phyloP scores from a whole-genome alignment of 2,888 invertebrate genomes.

The Drosophila neotestacea region DNA sequence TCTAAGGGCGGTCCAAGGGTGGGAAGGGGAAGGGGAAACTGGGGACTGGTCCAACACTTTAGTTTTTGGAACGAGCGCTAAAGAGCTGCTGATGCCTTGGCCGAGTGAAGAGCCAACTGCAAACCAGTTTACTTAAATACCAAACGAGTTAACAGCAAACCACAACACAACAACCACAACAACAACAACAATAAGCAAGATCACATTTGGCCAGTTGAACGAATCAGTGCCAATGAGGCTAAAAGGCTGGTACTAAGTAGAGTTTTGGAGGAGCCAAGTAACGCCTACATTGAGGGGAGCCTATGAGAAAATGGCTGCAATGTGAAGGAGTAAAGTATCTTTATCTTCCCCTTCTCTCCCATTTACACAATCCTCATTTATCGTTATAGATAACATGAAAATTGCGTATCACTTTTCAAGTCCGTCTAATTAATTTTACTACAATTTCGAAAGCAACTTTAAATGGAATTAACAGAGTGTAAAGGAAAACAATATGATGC shows the following conservation, averaged over 20 bases:
- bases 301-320: slow-evolving; percentile 53
- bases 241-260: slow-evolving; percentile 46
- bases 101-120: slow-evolving; percentile 54
- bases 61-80: slow-evolving; percentile 76
- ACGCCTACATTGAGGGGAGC: slow-evolving; percentile 36
- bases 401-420: slow-evolving; percentile 54
- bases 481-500: slow-evolving; percentile 31
- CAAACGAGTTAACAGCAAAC: slow-evolving; percentile 72
- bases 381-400: slow-evolving; percentile 36
- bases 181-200: slow-evolving; percentile 32
- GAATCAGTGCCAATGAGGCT: slow-evolving; percentile 75
- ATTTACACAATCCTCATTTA: slow-evolving; percentile 2
- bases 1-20: too few relatives aligned
- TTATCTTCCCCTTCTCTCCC: background rate
- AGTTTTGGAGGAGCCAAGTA: slow-evolving; percentile 30
- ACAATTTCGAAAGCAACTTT: slow-evolving; percentile 67
- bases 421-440: slow-evolving; percentile 82
- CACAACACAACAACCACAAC: slow-evolving; percentile 59
- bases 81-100: slow-evolving; percentile 76
- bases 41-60: slow-evolving; percentile 76
- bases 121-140: slow-evolving; percentile 66
- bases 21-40: too few relatives aligned
- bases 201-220: slow-evolving; percentile 70
- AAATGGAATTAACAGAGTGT: slow-evolving; percentile 38
- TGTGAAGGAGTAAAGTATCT: background rate